Conservation (phyloP, 2,797 vertebrate genomes). For the Orestias chungarensis region DNA sequence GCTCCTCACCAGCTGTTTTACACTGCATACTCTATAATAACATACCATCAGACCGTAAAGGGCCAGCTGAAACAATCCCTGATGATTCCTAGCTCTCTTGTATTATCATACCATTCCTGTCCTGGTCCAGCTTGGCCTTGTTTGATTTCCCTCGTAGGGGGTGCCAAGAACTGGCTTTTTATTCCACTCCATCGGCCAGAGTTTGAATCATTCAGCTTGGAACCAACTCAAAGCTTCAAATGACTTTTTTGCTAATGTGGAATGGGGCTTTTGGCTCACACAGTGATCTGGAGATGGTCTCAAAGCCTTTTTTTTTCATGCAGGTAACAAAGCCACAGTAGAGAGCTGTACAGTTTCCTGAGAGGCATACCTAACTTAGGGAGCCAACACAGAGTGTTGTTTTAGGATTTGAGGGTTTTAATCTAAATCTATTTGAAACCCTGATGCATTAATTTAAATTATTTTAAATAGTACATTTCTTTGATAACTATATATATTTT, state of each 20-base stretch:
- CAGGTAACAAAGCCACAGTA: conserved; percentile 58
- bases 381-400: conserved; percentile 24
- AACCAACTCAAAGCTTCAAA: conserved; percentile 72
- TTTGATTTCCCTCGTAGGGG: conserved; percentile 56
- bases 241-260: conserved; percentile 71
- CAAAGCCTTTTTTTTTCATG: conserved; percentile 55
- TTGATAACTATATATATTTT: background rate
- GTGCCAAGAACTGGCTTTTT: conserved; percentile 71
- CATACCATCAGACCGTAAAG: conserved; percentile 36
- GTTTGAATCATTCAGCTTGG: conserved; percentile 75
- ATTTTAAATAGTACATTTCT: background rate
- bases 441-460: background rate
- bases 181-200: conserved; percentile 73
- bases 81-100: conserved; percentile 58
- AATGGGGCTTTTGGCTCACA: conserved; percentile 70
- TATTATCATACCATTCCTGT: conserved; percentile 55
- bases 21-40: conserved; percentile 51
- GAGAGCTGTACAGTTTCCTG: conserved; percentile 36
- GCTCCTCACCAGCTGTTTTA: conserved; percentile 46
- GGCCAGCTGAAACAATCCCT: conserved; percentile 58
- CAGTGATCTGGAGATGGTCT: conserved; percentile 60
- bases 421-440: background rate
- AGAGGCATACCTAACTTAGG: conserved; percentile 23
- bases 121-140: conserved; percentile 63
- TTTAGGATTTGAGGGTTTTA: background rate